Evolutionary conservation across 2,797 vertebrate species (phyloP).

Genomic region (Neoniphon sammara): DNA sequence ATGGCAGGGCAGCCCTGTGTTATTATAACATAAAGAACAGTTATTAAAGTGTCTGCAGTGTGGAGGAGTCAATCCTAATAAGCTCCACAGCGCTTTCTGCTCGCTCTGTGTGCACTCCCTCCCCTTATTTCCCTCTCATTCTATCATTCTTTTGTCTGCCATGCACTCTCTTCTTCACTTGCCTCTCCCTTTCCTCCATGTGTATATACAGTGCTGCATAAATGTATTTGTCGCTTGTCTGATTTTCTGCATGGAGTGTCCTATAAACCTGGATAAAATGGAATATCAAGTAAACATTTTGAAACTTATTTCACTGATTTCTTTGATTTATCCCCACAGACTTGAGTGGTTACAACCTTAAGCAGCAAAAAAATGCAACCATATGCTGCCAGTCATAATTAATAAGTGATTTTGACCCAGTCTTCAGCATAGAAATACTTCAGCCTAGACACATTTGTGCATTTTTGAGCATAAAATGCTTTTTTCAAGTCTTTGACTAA

Average conservation of each 20-base stretch:
- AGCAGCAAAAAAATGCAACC: no score
- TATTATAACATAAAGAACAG: conserved; percentile 87
- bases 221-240: conserved; percentile 25
- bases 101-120: conserved; percentile 42
- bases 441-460: no score
- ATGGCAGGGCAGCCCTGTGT: conserved; percentile 79
- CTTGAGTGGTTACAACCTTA: no score
- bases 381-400: no score
- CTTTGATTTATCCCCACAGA: no score
- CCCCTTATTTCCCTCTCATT: conserved; percentile 46
- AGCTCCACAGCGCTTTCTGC: conserved; percentile 81
- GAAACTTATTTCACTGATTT: neutral
- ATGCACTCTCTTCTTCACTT: conserved; percentile 13
- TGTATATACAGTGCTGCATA: neutral
- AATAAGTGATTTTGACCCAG: no score
- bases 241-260: conserved; percentile 24
- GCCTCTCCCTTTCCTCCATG: neutral
- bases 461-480: no score
- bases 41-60: conserved; percentile 87
- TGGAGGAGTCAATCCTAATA: conserved; percentile 85
- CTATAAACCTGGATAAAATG: conserved; percentile 1
- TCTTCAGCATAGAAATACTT: no score
- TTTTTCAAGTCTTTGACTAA: no score
- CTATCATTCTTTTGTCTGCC: conserved; percentile 19
- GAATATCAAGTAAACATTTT: neutral